phyloP scores from a whole-genome alignment of 37 sponge, comb jelly and placozoan genomes.

The Tethya wilhelma region DNA sequence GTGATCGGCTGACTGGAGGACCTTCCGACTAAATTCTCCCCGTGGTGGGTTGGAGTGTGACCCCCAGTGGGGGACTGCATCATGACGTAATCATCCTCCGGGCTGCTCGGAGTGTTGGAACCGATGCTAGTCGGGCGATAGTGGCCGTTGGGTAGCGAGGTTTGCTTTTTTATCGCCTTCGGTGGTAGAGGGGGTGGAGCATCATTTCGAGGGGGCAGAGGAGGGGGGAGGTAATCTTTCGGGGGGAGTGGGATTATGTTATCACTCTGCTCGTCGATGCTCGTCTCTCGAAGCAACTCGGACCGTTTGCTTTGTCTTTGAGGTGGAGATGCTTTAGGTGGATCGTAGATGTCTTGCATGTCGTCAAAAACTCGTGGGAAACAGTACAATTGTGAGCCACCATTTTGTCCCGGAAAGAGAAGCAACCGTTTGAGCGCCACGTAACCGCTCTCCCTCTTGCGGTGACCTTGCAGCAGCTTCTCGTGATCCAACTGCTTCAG shows the following conservation, averaged over 20 bases:
- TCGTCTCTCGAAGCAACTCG: background rate
- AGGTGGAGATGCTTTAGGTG: constrained; percentile 11
- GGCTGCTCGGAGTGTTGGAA: background rate
- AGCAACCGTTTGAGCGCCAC: constrained; percentile 49
- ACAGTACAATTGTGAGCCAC: constrained; percentile 23
- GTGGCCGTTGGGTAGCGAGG: constrained; percentile 1
- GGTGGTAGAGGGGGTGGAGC: constrained; percentile 38
- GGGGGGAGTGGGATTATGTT: constrained; percentile 37
- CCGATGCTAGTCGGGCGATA: constrained; percentile 11
- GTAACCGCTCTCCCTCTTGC: constrained; percentile 46
- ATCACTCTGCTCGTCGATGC: background rate
- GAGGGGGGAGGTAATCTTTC: constrained; percentile 31
- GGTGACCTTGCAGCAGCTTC: constrained; percentile 19
- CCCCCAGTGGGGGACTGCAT: constrained; percentile 30
- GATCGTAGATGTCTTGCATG: constrained; percentile 43
- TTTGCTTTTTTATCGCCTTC: background rate
- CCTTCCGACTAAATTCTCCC: no score
- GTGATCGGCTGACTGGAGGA: constrained; percentile 32
- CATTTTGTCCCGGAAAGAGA: background rate
- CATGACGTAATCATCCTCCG: constrained; percentile 45
- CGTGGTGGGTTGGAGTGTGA: no score
- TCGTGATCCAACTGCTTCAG: constrained; percentile 2
- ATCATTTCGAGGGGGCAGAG: constrained; percentile 13
- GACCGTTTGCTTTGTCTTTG: constrained; percentile 1
- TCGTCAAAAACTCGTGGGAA: constrained; percentile 28